Conservation (phyloP, 1,140 invertebrate species). For the Holotrichia oblita region DNA sequence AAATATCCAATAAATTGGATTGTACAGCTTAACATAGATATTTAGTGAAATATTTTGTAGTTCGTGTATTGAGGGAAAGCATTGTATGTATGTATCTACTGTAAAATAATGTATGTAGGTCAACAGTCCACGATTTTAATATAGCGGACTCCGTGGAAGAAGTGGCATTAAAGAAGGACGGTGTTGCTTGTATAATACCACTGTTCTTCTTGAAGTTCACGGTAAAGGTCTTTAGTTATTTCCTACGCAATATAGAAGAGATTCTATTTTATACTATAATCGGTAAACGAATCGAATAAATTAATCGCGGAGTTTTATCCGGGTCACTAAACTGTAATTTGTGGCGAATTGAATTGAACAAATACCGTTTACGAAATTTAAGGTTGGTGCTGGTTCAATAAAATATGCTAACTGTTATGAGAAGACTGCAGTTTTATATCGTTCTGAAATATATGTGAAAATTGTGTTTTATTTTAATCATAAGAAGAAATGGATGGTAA, state of each 20-base stretch:
- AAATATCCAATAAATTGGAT: background rate
- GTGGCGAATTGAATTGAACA: background rate
- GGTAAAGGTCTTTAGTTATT: background rate
- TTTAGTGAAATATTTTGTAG: background rate
- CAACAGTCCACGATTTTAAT: background rate
- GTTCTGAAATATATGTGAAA: conserved; percentile 19
- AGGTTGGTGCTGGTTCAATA: background rate
- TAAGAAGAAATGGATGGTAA: conserved; percentile 11
- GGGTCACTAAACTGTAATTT: background rate
- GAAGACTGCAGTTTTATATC: background rate
- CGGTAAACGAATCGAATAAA: too few relatives aligned
- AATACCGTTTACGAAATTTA: background rate
- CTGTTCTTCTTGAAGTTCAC: conserved; percentile 18
- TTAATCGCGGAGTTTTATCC: too few relatives aligned
- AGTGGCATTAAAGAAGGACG: background rate
- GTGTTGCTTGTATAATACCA: background rate
- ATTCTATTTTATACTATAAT: background rate
- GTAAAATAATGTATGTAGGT: background rate
- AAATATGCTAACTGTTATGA: background rate
- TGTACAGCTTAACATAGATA: background rate
- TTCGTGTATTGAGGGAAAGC: background rate
- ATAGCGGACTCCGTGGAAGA: background rate
- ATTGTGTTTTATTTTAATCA: background rate
- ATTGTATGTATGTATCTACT: background rate
- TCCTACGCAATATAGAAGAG: background rate